These are phyloP conservation scores for Dasyprocta punctata DNA, from an alignment of 2,113 vertebrate genomes.

Conservation along the genomic window DNA sequence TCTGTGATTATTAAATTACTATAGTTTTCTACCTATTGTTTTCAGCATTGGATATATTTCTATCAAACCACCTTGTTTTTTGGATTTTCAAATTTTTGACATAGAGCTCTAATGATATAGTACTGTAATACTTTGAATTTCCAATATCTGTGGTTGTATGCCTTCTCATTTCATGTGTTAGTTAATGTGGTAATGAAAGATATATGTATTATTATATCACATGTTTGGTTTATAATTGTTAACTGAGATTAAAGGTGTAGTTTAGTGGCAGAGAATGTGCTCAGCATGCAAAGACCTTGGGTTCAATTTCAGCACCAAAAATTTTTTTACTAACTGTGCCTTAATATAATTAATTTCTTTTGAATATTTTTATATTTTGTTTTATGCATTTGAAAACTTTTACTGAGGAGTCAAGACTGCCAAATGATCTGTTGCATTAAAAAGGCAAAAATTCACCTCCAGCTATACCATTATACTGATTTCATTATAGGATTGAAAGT, in stretches of 20 bases:
- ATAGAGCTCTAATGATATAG: background rate
- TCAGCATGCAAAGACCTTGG: background rate
- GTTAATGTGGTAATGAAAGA: constrained; percentile 11
- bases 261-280: background rate
- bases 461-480: background rate
- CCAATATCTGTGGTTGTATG: background rate
- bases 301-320: background rate
- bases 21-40: background rate
- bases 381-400: constrained; percentile 32
- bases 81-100: background rate
- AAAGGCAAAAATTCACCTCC: background rate
- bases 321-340: background rate
- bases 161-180: constrained; percentile 1
- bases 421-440: background rate
- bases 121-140: background rate
- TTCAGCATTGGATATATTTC: constrained; percentile 15
- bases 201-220: background rate
- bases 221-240: background rate
- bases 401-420: background rate
- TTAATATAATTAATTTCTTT: constrained; percentile 49
- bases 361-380: background rate
- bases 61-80: background rate
- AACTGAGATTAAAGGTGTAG: background rate
- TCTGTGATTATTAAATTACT: constrained; percentile 30
- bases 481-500: constrained; percentile 28